These are phyloP conservation scores for Rhinolophus sinicus DNA, from an alignment of 2,113 vertebrate genomes.

Conservation along the genomic window DNA sequence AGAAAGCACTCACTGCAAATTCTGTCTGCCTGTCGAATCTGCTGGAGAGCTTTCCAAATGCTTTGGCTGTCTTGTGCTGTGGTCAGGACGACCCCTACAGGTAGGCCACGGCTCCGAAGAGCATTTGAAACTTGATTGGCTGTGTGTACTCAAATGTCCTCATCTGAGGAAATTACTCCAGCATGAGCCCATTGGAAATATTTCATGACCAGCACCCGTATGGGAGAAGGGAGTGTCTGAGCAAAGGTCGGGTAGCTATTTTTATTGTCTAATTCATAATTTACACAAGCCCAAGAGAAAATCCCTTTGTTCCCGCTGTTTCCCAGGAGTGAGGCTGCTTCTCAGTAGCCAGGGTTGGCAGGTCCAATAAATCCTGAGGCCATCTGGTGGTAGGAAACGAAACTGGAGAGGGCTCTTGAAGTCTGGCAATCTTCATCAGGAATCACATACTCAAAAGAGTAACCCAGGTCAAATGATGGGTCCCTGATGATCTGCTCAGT, in stretches of 20 bases:
- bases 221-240: constrained; percentile 88
- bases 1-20: constrained; percentile 89
- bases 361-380: constrained; percentile 91
- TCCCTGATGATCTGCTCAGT: constrained; percentile 89
- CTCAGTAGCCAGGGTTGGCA: constrained; percentile 92
- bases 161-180: constrained; percentile 90
- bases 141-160: constrained; percentile 92
- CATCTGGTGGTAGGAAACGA: constrained; percentile 85
- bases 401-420: constrained; percentile 88
- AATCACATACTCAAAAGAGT: constrained; percentile 89
- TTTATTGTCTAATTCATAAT: constrained; percentile 88
- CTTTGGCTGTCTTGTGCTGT: constrained; percentile 86
- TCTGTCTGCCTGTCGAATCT: constrained; percentile 84
- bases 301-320: constrained; percentile 93
- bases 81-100: constrained; percentile 86
- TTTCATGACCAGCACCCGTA: constrained; percentile 89
- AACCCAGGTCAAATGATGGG: constrained; percentile 84
- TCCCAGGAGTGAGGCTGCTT: constrained; percentile 87
- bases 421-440: constrained; percentile 92
- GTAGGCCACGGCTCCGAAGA: constrained; percentile 88
- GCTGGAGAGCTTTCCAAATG: constrained; percentile 84
- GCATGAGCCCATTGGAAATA: constrained; percentile 93
- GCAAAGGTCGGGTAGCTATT: constrained; percentile 86
- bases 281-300: constrained; percentile 92
- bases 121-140: constrained; percentile 87